Base-by-base conservation (phyloP, 2,888 invertebrate genomes). In the Anthrax anthrax region DNA sequence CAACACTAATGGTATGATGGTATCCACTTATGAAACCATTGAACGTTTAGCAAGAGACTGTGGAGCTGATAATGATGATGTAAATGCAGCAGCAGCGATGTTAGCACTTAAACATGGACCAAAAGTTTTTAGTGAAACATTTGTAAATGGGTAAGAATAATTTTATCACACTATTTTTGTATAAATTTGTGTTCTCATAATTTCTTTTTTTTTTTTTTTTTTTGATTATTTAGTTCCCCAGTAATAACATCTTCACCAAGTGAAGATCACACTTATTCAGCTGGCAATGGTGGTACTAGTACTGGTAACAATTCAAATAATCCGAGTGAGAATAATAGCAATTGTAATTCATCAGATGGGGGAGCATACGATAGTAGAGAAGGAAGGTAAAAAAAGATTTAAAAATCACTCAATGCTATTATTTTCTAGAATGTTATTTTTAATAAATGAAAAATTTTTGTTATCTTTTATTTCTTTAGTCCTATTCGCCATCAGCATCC, bases 241-340 rank as follows among this genome's bases (percentile, higher is more conserved):
- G 80, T 90, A 54, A 87, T 89, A 57, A 90, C 89, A 4, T 82
- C 83, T 45, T 86, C 85, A 58, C 88, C 90, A 1, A 89, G 88
- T 67, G 88, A 89, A 69, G 94, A 94, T 73, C 92, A 94, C 69
- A 90, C 90, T 44, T 94, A 92, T 71, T 89, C 88, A 58, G 79
- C 79, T 50, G 73, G 73, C 32, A 72, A 64, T 51, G 58, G 59
- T 29, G 60, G 58, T 51, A 48, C 51, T 40, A 55, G 58, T 46
- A 34, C 40, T 5, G 48, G 41, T 18, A 43, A 43, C 17, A 51
- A 51, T 43, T 50, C 52, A 19, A 56, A 55, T 45, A 58, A 54
- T 45, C 54, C 48, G 37, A 59, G 55, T 50, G 64, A 63, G 51
- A 63, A 60, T 51, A 65, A 66, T 53, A 68, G 66, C 53, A 69